phyloP scores from a whole-genome alignment of 1,140 invertebrate genomes.

The Heliconius hermathena region DNA sequence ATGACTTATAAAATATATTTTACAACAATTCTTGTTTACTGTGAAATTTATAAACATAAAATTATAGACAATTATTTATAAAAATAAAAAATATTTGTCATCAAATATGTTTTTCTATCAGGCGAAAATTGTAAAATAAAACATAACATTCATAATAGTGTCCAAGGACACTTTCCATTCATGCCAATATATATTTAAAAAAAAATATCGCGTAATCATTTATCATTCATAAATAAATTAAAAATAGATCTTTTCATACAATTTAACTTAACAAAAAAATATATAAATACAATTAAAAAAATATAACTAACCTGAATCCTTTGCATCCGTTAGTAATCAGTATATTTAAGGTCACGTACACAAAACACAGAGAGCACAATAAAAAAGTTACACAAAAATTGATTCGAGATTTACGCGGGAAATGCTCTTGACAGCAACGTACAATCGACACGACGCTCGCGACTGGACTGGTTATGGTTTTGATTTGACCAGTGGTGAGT shows the following conservation, averaged over 20 bases:
- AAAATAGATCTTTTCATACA: slow-evolving; percentile 39
- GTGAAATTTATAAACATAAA: too few relatives aligned
- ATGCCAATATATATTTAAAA: too few relatives aligned
- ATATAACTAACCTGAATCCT: slow-evolving; percentile 49
- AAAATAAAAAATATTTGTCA: slow-evolving; percentile 18
- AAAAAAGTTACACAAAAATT: slow-evolving; percentile 56
- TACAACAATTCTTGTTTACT: background rate
- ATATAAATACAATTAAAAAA: background rate
- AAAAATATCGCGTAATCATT: too few relatives aligned
- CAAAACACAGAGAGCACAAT: slow-evolving; percentile 52
- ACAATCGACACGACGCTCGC: slow-evolving; percentile 40
- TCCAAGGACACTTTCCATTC: too few relatives aligned
- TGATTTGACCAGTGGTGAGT: slow-evolving; percentile 27
- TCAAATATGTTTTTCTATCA: background rate
- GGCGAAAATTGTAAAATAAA: too few relatives aligned
- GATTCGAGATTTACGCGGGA: slow-evolving; percentile 48
- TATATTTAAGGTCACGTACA: slow-evolving; percentile 49
- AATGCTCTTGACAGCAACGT: slow-evolving; percentile 39
- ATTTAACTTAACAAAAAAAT: background rate
- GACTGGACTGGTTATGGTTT: slow-evolving; percentile 37
- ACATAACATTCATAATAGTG: too few relatives aligned
- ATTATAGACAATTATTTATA: too few relatives aligned
- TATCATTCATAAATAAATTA: slow-evolving; percentile 47
- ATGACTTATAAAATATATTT: background rate
- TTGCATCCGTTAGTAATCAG: slow-evolving; percentile 51